Base-by-base conservation (phyloP, 2,888 invertebrate species). In the Eutolmus rufibarbis region DNA sequence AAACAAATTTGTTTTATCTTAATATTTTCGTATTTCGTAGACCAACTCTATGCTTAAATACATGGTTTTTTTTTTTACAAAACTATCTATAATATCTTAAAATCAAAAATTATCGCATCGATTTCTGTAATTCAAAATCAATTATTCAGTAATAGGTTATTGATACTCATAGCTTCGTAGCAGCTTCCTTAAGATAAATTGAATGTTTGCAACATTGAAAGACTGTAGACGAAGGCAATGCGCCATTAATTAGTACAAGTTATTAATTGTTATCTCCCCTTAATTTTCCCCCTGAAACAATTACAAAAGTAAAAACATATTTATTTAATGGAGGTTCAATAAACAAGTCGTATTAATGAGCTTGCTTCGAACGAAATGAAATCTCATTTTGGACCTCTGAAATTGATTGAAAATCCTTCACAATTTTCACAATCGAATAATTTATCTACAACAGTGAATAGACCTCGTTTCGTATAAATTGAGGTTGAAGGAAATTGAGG, bases 381-480 rank as follows among this genome's bases (percentile, higher is more conserved):
- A 78, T 81, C 56, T 81, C 34, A 56, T 81, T 40, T 81, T 56
- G 46, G 56, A 31, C 56, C 34, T 51, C 16, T 31, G 51, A 81
- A 81, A 56, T 81, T 81, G 81, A 81, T 81, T 81, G 81, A 81
- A 81, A 81, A 51, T n/a, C 81, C 81, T 51, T 81, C 81, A 81
- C 51, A 81, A 81, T 81, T 81, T 81, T 81, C 56, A 81, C 81
- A 81, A 81, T 81, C 81, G 81, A 81, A 81, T 81, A 81, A 81
- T 81, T 81, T 81, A 81, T 81, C 81, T 81, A 81, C 28, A 37
- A 81, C 40, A 78, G 51, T 81, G 81, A 81, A 81, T 81, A 81
- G 81, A 81, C 81, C 81, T 81, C 56, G 56, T 81, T 81, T 81
- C 56, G 16, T 51, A 56, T 81, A 51, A 81, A 81, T 81, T 81